phyloP scores from a whole-genome alignment of 2,888 invertebrate species.

The Chrysopilus asiliformis region DNA sequence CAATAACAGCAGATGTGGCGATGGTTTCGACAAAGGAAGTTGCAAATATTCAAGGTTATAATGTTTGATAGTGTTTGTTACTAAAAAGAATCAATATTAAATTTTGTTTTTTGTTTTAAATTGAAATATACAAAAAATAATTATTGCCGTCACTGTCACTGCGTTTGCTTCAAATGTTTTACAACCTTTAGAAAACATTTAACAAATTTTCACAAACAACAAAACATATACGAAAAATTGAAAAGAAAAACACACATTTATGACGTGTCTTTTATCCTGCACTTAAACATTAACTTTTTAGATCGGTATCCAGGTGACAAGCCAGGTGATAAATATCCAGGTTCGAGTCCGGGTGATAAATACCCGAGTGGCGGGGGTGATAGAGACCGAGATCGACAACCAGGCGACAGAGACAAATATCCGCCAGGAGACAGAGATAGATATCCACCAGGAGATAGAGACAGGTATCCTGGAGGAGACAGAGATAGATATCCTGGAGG shows the following conservation, averaged over 20 bases:
- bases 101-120: too few relatives aligned
- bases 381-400: conserved; percentile 34
- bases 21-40: too few relatives aligned
- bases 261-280: conserved; percentile 11
- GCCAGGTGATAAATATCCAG: conserved; percentile 37
- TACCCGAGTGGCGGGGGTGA: conserved; percentile 28
- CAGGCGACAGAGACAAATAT: conserved; percentile 22
- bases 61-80: too few relatives aligned
- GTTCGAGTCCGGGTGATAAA: conserved; percentile 25
- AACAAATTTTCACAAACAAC: too few relatives aligned
- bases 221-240: not conserved
- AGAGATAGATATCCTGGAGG: conserved; percentile 23
- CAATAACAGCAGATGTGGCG: too few relatives aligned
- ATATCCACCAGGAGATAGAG: conserved; percentile 32
- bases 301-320: conserved; percentile 37
- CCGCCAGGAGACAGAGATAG: conserved; percentile 37
- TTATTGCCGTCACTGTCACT: too few relatives aligned
- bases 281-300: conserved; percentile 11
- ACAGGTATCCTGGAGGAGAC: conserved; percentile 33
- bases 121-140: too few relatives aligned
- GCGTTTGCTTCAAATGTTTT: too few relatives aligned
- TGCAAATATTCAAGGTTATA: too few relatives aligned
- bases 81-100: too few relatives aligned
- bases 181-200: too few relatives aligned
- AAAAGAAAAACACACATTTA: conserved; percentile 10